phyloP scores from a whole-genome alignment of 2,797 vertebrate species.

The Notolepis coatsorum region DNA sequence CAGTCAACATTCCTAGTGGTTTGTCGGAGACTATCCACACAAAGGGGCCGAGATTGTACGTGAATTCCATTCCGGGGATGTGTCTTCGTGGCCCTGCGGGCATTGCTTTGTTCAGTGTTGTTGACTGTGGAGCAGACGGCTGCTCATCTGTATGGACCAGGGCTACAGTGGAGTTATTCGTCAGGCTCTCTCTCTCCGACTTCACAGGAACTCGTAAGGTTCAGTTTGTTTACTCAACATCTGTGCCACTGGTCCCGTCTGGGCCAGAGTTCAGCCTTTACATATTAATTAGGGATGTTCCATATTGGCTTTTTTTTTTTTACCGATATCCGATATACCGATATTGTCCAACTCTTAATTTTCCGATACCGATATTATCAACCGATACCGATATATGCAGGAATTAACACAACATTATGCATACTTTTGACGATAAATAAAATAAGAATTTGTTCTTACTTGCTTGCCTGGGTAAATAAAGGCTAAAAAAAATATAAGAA shows the following conservation, averaged over 20 bases:
- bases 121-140: conserved; percentile 18
- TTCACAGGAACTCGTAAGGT: conserved; percentile 55
- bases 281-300: conserved; percentile 47
- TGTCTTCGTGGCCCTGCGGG: conserved; percentile 29
- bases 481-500: no score
- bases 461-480: no score
- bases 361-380: no score
- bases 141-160: conserved; percentile 52
- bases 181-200: conserved; percentile 54
- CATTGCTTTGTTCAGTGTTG: conserved; percentile 33
- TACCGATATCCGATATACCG: no score
- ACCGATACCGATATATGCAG: no score
- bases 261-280: conserved; percentile 41
- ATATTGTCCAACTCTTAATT: not conserved
- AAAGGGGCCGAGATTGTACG: conserved; percentile 18
- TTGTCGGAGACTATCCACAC: conserved; percentile 26
- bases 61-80: conserved; percentile 43
- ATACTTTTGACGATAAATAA: no score
- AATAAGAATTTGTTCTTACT: no score
- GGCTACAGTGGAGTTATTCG: conserved; percentile 52
- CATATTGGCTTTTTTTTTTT: not conserved
- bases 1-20: conserved; percentile 33
- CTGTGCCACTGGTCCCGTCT: conserved; percentile 44
- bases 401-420: no score
- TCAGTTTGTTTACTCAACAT: conserved; percentile 61